Evolutionary conservation across 2,113 vertebrate species (phyloP), one percentile per base, ranked within the genome.

Genomic region (Tympanuchus pallidicinctus): DNA sequence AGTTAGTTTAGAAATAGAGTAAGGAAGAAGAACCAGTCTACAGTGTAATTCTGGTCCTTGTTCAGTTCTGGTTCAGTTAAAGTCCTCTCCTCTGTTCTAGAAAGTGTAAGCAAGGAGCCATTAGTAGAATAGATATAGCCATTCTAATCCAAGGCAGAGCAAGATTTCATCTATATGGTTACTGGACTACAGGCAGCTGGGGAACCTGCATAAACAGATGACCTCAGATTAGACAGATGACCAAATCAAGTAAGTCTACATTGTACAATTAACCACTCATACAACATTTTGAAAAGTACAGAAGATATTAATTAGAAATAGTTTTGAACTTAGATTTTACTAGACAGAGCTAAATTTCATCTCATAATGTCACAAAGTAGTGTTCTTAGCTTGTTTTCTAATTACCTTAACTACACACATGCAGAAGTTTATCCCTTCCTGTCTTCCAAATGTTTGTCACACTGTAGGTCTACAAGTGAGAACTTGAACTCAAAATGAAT

Each of bases 251-350:
- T 7, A 17, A 2, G 21, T 28, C 34, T 47, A 14, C 24, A 27
- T 45, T 45, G 24, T 15, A 45, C n/a, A 52, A 42, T 52, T 17
- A 52, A 60, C 1, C n/a, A 17, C 24, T 67, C 52, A 21, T 27
- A 63, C 14, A 64, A 28, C 4, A 38, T 64, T 69, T 30, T 27
- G 16, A 75, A 59, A 76, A 76, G 27, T 38, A 20, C 3, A 88
- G 32, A 2, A 64, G 21, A n/a, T 1, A 15, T 34, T 22, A 60
- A 10, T 52, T 80, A 65, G 14, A 67, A 78, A 52, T 45, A 40
- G 5, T 43, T 57, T 43, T 56, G 8, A 57, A 73, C 10, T 28
- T 45, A 0, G 0, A 70, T 77, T 77, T 64, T 73, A 72, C 13
- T 43, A 66, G 11, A 66, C 11, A 30, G 75, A 69, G 27, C 8